Conservation (phyloP, 1,140 invertebrate genomes). For the Ceratosolen fusciceps region DNA sequence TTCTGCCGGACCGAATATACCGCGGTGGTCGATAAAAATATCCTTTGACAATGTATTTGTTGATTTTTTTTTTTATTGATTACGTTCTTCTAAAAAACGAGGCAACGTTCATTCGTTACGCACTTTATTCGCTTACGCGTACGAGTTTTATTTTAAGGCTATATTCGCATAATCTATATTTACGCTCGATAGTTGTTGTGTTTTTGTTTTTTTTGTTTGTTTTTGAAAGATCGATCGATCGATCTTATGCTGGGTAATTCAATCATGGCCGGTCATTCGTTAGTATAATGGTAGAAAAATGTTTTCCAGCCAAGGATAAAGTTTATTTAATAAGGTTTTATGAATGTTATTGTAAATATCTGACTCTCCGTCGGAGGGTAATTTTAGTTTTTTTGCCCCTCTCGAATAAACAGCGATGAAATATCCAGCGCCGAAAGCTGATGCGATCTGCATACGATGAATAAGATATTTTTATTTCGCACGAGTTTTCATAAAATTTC, state of each 20-base stretch:
- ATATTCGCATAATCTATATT: no score
- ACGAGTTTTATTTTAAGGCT: neutral
- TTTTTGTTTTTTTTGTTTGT: no score
- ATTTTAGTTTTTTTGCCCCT: neutral
- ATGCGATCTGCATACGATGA: neutral
- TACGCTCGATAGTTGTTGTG: no score
- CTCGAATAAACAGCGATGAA: neutral
- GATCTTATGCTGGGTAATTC: no score
- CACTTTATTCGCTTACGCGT: neutral
- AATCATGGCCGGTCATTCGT: no score
- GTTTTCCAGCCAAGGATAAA: neutral
- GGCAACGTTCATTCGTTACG: no score
- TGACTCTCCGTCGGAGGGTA: neutral
- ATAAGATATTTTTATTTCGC: neutral
- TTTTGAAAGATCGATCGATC: neutral
- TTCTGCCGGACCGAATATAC: no score
- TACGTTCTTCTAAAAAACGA: no score
- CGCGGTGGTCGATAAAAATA: no score
- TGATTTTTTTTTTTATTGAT: neutral
- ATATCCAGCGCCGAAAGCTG: neutral
- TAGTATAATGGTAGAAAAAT: no score
- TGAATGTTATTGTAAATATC: neutral
- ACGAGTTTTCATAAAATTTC: no score
- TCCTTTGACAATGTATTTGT: no score
- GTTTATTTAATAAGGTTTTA: neutral